These are phyloP conservation scores for Pectinophora gossypiella DNA, from an alignment of 1,140 invertebrate species.

Conservation along the genomic window DNA sequence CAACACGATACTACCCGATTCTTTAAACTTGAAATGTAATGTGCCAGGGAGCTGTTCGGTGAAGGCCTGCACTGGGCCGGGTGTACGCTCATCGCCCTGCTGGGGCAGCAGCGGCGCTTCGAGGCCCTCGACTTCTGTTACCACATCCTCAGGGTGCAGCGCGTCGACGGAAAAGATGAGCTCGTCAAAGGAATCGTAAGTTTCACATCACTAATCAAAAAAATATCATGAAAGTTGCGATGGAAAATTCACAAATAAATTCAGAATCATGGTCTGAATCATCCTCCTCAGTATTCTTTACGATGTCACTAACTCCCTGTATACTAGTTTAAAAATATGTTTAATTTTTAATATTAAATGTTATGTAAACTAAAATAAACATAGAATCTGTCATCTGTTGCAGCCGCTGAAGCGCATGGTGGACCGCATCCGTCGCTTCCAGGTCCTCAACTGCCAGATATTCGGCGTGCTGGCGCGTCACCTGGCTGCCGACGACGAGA, in stretches of 20 bases:
- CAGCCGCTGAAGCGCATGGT: conserved; percentile 97
- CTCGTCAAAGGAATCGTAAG: conserved; percentile 97
- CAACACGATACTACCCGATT: too few relatives aligned
- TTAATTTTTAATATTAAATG: too few relatives aligned
- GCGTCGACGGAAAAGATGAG: conserved; percentile 98
- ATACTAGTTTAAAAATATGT: too few relatives aligned
- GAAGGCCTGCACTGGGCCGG: conserved; percentile 99
- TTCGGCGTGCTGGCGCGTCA: conserved; percentile 98
- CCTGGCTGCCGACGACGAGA: conserved; percentile 87
- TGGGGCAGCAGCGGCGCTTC: conserved; percentile 97
- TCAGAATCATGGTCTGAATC: too few relatives aligned
- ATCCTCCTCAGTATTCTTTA: too few relatives aligned
- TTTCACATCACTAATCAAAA: too few relatives aligned
- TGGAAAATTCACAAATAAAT: too few relatives aligned
- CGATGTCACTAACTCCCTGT: too few relatives aligned
- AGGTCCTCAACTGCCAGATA: conserved; percentile 98
- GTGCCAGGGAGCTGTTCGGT: conserved; percentile 97
- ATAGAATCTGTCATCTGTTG: too few relatives aligned
- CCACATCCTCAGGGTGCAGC: conserved; percentile 96
- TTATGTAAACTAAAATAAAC: too few relatives aligned
- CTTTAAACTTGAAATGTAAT: too few relatives aligned
- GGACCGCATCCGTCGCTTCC: conserved; percentile 97
- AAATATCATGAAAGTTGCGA: too few relatives aligned
- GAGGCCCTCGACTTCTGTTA: conserved; percentile 99
- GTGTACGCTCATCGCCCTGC: conserved; percentile 97